Evolutionary conservation across 2,113 vertebrate species (phyloP).

Genomic region (Mirza zaza): DNA sequence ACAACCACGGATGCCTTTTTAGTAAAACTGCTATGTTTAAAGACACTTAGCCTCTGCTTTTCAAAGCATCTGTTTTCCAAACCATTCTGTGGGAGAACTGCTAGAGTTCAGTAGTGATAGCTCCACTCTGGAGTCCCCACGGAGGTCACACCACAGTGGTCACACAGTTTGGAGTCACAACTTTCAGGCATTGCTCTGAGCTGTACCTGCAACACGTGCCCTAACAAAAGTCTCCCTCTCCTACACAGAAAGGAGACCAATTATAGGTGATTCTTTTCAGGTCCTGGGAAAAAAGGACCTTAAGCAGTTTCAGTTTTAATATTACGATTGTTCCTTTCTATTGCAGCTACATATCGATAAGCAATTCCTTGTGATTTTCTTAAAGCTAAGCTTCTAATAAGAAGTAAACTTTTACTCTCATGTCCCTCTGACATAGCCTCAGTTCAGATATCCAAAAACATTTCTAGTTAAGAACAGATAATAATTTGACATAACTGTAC

Average conservation of each 20-base stretch:
- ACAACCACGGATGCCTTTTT: too few relatives aligned
- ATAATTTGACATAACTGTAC: background rate
- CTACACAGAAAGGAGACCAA: fast-evolving
- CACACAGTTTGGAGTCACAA: too few relatives aligned
- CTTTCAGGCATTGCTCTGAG: background rate
- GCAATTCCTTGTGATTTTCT: background rate
- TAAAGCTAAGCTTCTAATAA: background rate
- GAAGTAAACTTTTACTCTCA: background rate
- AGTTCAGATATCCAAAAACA: background rate
- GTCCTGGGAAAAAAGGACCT: background rate
- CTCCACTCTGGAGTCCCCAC: background rate
- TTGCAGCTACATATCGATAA: background rate
- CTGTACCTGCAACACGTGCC: background rate
- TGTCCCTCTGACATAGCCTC: background rate
- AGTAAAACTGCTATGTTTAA: background rate
- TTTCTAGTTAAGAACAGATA: background rate
- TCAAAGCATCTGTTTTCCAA: background rate
- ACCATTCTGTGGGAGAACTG: background rate
- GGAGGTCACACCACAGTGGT: fast-evolving
- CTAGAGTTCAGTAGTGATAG: too few relatives aligned
- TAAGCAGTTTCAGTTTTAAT: background rate
- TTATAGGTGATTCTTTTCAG: background rate
- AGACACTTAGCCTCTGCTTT: background rate
- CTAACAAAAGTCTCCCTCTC: background rate
- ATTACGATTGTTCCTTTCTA: background rate